Conservation (phyloP, 2,797 vertebrate genomes). For the Lateolabrax maculatus region DNA sequence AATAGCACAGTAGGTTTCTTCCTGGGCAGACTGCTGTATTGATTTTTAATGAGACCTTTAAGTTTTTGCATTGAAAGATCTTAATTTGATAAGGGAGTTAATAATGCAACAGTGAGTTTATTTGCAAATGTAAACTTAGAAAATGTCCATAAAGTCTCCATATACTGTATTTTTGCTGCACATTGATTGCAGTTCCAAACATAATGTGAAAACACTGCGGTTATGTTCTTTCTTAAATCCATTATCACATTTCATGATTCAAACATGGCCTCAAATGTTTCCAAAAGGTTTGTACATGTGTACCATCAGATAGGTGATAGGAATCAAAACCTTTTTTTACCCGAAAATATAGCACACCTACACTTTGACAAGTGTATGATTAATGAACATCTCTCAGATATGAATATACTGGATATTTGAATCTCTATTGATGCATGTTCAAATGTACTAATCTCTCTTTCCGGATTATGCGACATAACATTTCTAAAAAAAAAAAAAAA, state of each 20-base stretch:
- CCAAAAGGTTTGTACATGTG: background rate
- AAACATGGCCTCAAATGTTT: conserved; percentile 18
- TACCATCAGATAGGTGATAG: background rate
- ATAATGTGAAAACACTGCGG: conserved; percentile 21
- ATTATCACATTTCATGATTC: conserved; percentile 16
- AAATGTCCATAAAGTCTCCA: background rate
- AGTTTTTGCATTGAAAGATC: background rate
- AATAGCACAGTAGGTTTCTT: conserved; percentile 20
- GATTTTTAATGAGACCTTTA: conserved; percentile 21
- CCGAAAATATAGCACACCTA: conserved; percentile 27
- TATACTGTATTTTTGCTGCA: conserved; percentile 9
- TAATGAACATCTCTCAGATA: conserved; percentile 16
- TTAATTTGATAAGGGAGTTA: conserved; percentile 25
- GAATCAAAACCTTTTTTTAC: background rate
- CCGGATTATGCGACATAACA: conserved; percentile 2
- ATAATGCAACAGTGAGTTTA: conserved; percentile 7
- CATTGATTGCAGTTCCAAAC: conserved; percentile 1
- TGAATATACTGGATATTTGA: conserved; percentile 14
- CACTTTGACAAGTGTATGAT: conserved; percentile 42
- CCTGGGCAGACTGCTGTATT: conserved; percentile 23
- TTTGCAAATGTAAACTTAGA: conserved; percentile 17
- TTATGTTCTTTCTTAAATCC: background rate
- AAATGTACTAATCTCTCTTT: conserved; percentile 18
- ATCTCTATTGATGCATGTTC: conserved; percentile 55
- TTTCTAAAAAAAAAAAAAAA: conserved; percentile 5